A percentile compares a stretch with the other conserved stretches of the same genome.
Conservation (phyloP, 2,888 invertebrate species). For the Acanthopleura granulata region DNA sequence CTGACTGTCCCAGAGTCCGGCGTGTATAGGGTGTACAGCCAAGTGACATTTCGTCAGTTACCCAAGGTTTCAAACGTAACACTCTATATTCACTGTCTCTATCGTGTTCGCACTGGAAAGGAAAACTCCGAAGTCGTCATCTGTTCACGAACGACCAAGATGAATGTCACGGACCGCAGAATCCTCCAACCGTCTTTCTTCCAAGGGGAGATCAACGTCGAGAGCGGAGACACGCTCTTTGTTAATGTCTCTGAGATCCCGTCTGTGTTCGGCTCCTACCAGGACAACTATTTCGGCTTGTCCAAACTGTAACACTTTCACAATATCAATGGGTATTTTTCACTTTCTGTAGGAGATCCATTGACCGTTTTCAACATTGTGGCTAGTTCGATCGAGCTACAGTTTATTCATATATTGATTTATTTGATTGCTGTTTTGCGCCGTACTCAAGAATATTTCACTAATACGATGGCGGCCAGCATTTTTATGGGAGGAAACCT, state of each 20-base stretch:
- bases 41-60: background rate
- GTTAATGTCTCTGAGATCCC: background rate
- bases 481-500: no score
- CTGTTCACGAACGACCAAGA: background rate
- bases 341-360: no score
- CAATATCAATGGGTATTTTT: no score
- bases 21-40: background rate
- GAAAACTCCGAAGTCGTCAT: background rate
- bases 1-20: background rate
- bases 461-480: no score
- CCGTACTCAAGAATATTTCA: no score
- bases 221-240: background rate
- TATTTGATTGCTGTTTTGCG: no score
- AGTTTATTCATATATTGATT: no score
- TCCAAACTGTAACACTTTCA: background rate
- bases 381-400: no score
- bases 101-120: background rate
- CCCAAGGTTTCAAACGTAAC: background rate
- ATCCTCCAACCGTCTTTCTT: background rate
- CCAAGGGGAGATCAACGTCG: background rate
- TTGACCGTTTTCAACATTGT: no score
- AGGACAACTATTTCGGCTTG: background rate
- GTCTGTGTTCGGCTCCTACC: background rate
- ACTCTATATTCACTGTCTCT: background rate
- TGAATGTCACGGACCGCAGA: background rate